Base-by-base conservation (phyloP, 2,888 invertebrate species). In the Erpobdella octoculata region DNA sequence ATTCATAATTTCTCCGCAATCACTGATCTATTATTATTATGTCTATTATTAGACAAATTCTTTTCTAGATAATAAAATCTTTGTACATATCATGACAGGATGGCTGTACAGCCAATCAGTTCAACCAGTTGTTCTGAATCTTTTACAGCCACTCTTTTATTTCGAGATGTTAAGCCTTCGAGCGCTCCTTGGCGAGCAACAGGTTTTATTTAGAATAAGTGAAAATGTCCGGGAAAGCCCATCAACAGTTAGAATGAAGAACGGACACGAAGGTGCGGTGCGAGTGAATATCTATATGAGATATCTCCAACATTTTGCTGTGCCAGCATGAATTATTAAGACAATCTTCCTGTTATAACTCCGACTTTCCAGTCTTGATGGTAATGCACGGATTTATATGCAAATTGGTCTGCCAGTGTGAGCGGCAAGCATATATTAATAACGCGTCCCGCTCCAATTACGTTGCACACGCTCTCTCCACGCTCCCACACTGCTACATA, bases 341-440 rank as follows among this genome's bases (percentile, higher is more conserved):
- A 28, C 21, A 53, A 25, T 53, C 53, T 12, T 53, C 53, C 53
- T 25, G 53, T 53, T 53, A 53, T 53, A 28, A 53, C 53, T 53
- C 53, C 2, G 53, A 28, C 53, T 53, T 53, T 28, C 18, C 28
- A n/a, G n/a, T n/a, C n/a, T n/a, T n/a, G n/a, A n/a, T n/a, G n/a
- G 53, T 53, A 53, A 53, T 53, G 53, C 28, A 28, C 28, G 53
- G 53, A 53, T 53, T 53, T 53, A 53, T 53, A 53, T 53, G 53
- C 53, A 53, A 53, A 53, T 53, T 53, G 18, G 53, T 28, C 21
- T 21, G 21, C 6, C 53, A 25, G 21, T 28, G 53, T 1, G n/a
- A n/a, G n/a, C 21, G 53, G 53, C 53, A 12, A 25, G n/a, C 15
- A 12, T 53, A 2, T 18, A 53, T 25, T n/a, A n/a, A 9, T 28